These are phyloP conservation scores for Melanotaenia pygmaea DNA, from an alignment of 2,797 vertebrate species.

Conservation along the genomic window DNA sequence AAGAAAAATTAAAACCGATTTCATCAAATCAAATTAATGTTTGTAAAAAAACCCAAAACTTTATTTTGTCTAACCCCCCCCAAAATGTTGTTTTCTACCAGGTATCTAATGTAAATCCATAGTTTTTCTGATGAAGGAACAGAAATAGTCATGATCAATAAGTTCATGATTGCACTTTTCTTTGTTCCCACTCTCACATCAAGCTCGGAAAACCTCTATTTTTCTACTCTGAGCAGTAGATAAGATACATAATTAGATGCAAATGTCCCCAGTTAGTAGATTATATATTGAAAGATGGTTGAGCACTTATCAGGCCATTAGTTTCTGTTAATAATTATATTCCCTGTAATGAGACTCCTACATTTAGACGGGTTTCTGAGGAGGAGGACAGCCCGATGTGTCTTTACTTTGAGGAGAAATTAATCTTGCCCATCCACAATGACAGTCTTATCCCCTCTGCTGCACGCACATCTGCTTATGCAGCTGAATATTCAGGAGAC, in stretches of 20 bases:
- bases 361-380: neutral
- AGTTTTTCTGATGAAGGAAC: neutral
- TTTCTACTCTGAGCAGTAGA: constrained; percentile 6
- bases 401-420: neutral
- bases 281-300: neutral
- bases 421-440: neutral
- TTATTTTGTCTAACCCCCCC: no score
- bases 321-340: constrained; percentile 1
- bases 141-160: neutral
- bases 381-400: neutral
- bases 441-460: neutral
- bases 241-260: constrained; percentile 5
- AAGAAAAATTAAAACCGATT: neutral
- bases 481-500: neutral
- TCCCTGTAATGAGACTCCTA: neutral
- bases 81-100: neutral
- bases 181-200: neutral
- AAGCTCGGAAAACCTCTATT: neutral
- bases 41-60: neutral
- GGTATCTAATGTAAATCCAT: neutral
- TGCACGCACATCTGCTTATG: neutral
- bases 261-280: neutral
- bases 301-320: constrained; percentile 10
- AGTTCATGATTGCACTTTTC: neutral
- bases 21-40: no score